Conservation (phyloP, 2,113 vertebrate species). For the Taurulus bubalis region DNA sequence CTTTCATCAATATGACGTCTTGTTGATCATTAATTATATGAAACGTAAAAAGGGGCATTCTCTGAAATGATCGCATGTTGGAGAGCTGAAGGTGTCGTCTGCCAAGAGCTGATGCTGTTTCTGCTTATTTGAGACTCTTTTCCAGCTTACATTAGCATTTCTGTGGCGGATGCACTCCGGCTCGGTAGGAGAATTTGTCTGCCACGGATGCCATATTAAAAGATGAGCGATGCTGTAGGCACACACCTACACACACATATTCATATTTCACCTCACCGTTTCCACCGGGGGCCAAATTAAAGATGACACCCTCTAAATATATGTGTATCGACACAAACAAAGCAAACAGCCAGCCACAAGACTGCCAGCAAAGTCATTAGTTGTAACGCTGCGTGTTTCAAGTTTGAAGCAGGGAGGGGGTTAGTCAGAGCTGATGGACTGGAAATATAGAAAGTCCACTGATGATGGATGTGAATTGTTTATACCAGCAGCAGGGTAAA, state of each 20-base stretch:
- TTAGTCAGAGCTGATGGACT: slow-evolving; percentile 30
- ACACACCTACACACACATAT: slow-evolving; percentile 47
- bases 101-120: slow-evolving; percentile 1
- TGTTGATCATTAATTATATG: slow-evolving; percentile 27
- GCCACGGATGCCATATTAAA: slow-evolving; percentile 28
- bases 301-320: slow-evolving; percentile 46
- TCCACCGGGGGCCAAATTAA: slow-evolving; percentile 48
- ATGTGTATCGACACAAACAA: slow-evolving; percentile 55
- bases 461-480: slow-evolving; percentile 42
- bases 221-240: slow-evolving; percentile 16
- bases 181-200: slow-evolving; percentile 19
- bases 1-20: slow-evolving; percentile 1
- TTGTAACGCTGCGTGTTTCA: slow-evolving; percentile 34
- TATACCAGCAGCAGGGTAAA: slow-evolving; percentile 20
- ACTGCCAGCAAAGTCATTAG: slow-evolving; percentile 46
- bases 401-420: slow-evolving; percentile 1
- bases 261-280: slow-evolving; percentile 23
- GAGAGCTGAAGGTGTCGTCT: neutral
- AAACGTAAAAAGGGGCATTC: neutral
- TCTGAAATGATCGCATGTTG: slow-evolving; percentile 18
- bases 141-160: slow-evolving; percentile 32
- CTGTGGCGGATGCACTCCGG: neutral
- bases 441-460: slow-evolving; percentile 44
- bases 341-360: slow-evolving; percentile 26
- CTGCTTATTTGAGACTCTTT: slow-evolving; percentile 7